Evolutionary conservation across 2,888 invertebrate genomes (phyloP).

Genomic region (Selenia dentaria): DNA sequence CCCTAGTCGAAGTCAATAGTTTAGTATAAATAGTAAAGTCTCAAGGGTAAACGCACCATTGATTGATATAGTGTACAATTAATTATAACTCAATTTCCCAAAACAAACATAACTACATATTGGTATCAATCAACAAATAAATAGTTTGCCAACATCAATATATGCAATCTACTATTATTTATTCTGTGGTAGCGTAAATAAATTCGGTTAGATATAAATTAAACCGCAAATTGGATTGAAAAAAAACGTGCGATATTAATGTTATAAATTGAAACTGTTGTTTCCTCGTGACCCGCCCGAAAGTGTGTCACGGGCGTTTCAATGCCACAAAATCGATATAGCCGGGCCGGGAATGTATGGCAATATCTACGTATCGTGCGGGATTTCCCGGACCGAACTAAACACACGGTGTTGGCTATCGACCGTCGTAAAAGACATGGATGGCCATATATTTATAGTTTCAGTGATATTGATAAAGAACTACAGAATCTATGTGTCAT

Average conservation of each 20-base stretch:
- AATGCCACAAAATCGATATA: slow-evolving; percentile 23
- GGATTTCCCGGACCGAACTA: background rate
- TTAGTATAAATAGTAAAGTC: too few relatives aligned
- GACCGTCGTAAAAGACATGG: too few relatives aligned
- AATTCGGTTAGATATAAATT: background rate
- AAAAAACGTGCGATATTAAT: background rate
- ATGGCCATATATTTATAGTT: too few relatives aligned
- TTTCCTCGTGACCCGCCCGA: slow-evolving; percentile 10
- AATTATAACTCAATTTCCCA: too few relatives aligned
- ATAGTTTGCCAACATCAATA: background rate
- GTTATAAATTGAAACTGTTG: slow-evolving; percentile 10
- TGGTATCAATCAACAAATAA: too few relatives aligned
- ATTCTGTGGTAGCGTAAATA: background rate
- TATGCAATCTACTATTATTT: too few relatives aligned
- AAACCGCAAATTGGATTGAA: slow-evolving; percentile 7
- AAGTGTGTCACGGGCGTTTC: slow-evolving; percentile 26
- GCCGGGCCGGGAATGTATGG: slow-evolving; percentile 10
- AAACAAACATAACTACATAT: too few relatives aligned
- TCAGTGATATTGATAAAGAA: too few relatives aligned
- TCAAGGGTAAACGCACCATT: background rate
- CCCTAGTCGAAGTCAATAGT: too few relatives aligned
- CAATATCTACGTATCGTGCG: background rate
- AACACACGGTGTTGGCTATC: background rate
- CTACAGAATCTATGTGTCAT: too few relatives aligned
- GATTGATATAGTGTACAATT: too few relatives aligned